Evolutionary conservation across 2,113 vertebrate genomes (phyloP), one percentile per base, ranked within the genome.

Genomic region (Mobula hypostoma): DNA sequence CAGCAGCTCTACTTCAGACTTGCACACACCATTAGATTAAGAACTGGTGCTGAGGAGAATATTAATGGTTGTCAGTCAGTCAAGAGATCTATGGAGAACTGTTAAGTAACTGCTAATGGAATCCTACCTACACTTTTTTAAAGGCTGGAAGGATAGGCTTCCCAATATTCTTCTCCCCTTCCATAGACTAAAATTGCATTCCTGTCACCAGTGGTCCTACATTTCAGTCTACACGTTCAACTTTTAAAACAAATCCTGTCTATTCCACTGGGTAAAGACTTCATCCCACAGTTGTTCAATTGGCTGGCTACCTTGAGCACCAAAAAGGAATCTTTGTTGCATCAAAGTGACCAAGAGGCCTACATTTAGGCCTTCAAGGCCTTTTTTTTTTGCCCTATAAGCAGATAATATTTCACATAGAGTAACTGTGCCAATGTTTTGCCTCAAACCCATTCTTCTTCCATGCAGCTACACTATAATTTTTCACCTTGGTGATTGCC

Each of bases 191-290:
- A 12, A 61, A 61, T 29, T 4, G 11, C 58, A 61, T 27, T 61
- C 56, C 83, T 56, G 61, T 87, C 58, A 29, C 56, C 56, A 61
- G 11, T 0, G 83, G 29, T 61, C 56, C 11, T 1, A 36, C 36
- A 19, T 15, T 80, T 12, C 56, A 12, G 56, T 61, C 36, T 61
- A 87, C 83, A 29, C 24, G 29, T 61, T 58, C 27, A 56, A 87
- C 56, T 61, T 36, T 87, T 87, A 29, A 87, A 87, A 87, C 83
- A 87, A 61, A 87, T 87, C 83, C 48, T 61, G 83, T n/a, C 56
- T 87, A 87, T 61, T 87, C 83, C 83, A 87, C 24, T 14, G 56
- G 56, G 83, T 87, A 61, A 63, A 27, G 61, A 87, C 83, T 87
- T 85, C 2, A 61, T 85, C 24, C 82, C 61, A 48, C 83, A 61